phyloP scores from a whole-genome alignment of 2,113 vertebrate species.

The Scopus umbretta region DNA sequence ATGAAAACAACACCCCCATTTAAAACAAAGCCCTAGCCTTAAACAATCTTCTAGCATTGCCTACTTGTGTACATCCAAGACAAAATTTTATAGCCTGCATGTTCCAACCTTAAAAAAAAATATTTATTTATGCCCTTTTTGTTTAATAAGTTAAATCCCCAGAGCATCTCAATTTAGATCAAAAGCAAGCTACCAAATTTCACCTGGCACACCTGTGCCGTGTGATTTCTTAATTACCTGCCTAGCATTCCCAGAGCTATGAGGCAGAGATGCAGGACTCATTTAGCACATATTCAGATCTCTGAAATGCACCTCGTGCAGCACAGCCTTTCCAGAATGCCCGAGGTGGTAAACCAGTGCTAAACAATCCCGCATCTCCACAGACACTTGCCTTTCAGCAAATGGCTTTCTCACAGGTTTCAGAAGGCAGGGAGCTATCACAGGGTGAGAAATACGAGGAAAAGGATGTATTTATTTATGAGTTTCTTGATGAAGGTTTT shows the following conservation, averaged over 20 bases:
- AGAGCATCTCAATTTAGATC: constrained; percentile 83
- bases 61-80: constrained; percentile 59
- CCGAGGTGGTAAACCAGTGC: constrained; percentile 37
- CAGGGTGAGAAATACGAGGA: not conserved
- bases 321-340: constrained; percentile 65
- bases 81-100: constrained; percentile 62
- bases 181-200: constrained; percentile 77
- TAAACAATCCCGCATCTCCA: constrained; percentile 5
- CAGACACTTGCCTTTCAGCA: constrained; percentile 42
- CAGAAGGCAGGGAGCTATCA: not conserved
- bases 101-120: constrained; percentile 61
- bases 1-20: not conserved
- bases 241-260: constrained; percentile 67
- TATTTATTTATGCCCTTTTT: constrained; percentile 81
- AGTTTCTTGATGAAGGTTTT: not conserved
- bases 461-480: not conserved
- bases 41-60: constrained; percentile 11
- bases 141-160: constrained; percentile 82
- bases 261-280: constrained; percentile 37
- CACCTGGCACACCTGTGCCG: constrained; percentile 80
- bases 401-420: constrained; percentile 34
- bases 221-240: constrained; percentile 76
- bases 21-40: constrained; percentile 21
- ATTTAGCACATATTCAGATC: constrained; percentile 38
- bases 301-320: constrained; percentile 28